Base-by-base conservation (phyloP, 2,113 vertebrate genomes). In the Coregonus clupeaformis region DNA sequence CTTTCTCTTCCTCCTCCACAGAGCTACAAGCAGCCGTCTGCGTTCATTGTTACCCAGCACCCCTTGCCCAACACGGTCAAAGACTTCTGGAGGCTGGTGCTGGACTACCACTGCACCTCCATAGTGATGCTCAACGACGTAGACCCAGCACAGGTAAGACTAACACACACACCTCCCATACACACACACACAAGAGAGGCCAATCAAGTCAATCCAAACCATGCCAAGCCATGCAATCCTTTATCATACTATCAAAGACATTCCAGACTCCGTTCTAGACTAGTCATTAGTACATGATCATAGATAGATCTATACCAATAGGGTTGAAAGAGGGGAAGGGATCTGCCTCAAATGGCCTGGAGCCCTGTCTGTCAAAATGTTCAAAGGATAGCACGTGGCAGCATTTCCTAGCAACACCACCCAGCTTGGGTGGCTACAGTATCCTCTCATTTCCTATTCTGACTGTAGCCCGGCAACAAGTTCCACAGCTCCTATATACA, bases 21-120 rank as follows among this genome's bases (percentile, higher is more conserved):
- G 98, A 99, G 98, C 91, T 99, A 99, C 90, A 98, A 97, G 87
- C 98, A 99, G 77, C 98, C 98, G 0, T 98, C 97, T 0, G 97
- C 98, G 2, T 99, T 99, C 88, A 99, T 99, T 82, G 97, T 98
- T 83, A 99, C 97, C 0, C 98, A 99, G 88, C 98, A 99, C 90
- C 98, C 98, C 74, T 90, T 99, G 89, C 98, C 98, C 74, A 99
- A 98, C 91, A 99, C 98, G 0, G 97, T 99, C 75, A 99, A 99
- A 84, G 98, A 99, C 87, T 99, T 99, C 91, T 99, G 98, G 98
- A 93, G 98, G 60, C 92, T 99, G 77, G 97, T 97, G 75, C 91
- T 99, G 52, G 97, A 99, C 88, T 99, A 99, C 59, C 96, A 99
- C 92, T 99, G 97, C 75, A 97, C 96, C 0, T 98, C 98, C 24